Percentiles rank a stretch among this genome's conserved stretches.
These are phyloP conservation scores for Cryptophagus acutangulus DNA, from an alignment of 2,888 invertebrate species.

Conservation along the genomic window DNA sequence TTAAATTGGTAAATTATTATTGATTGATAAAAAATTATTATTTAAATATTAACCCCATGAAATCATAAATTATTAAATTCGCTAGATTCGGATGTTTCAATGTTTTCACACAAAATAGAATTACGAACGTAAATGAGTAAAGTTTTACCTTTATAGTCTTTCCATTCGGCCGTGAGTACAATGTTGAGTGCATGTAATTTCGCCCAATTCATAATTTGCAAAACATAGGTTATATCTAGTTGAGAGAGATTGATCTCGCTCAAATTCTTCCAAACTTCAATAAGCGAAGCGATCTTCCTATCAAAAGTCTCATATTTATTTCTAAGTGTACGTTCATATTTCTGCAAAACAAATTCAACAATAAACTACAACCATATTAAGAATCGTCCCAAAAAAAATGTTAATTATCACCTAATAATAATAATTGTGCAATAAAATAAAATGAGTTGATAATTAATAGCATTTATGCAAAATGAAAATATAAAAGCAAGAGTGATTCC, in stretches of 20 bases:
- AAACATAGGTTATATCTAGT: conserved; percentile 38
- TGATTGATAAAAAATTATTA: too few species aligned
- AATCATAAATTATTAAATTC: too few species aligned
- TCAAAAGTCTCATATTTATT: conserved; percentile 39
- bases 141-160: conserved; percentile 38
- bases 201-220: conserved; percentile 45
- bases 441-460: not conserved
- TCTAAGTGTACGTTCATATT: conserved; percentile 41
- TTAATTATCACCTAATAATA: conserved; percentile 1
- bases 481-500: conserved; percentile 7
- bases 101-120: too few species aligned
- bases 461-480: not conserved
- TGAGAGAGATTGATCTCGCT: conserved; percentile 34
- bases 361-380: conserved; percentile 4
- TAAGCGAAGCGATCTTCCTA: conserved; percentile 39
- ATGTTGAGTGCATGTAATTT: conserved; percentile 45
- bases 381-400: too few species aligned
- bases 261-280: conserved; percentile 42
- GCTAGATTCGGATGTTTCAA: too few species aligned
- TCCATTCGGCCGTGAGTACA: conserved; percentile 45
- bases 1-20: too few species aligned
- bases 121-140: conserved; percentile 1
- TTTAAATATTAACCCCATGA: too few species aligned
- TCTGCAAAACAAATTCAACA: conserved; percentile 38
- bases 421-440: not conserved